Evolutionary conservation across 2,888 invertebrate species (phyloP).

Genomic region (Oscheius sp.): DNA sequence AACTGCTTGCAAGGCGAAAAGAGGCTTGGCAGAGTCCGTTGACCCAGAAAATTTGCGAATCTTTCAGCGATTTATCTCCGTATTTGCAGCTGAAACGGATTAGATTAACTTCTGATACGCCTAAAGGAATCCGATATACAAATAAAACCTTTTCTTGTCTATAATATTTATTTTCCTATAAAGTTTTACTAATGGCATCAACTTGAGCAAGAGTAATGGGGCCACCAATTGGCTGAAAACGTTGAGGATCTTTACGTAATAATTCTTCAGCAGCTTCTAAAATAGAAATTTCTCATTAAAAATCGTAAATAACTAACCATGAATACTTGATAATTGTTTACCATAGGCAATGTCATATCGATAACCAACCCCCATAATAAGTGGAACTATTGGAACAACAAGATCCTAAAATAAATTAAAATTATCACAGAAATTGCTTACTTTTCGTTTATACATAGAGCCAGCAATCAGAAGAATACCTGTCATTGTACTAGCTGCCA

Average conservation of each 20-base stretch:
- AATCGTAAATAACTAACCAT: slow-evolving; percentile 32
- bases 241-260: slow-evolving; percentile 9
- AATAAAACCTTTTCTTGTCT: not conserved
- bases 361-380: slow-evolving; percentile 61
- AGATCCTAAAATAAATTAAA: slow-evolving; percentile 45
- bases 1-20: too few relatives aligned
- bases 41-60: too few relatives aligned
- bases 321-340: slow-evolving; percentile 41
- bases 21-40: too few relatives aligned
- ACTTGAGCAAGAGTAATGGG: slow-evolving; percentile 51
- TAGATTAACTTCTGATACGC: too few relatives aligned
- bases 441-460: slow-evolving; percentile 52
- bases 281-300: not conserved
- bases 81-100: too few relatives aligned
- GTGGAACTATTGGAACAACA: slow-evolving; percentile 61
- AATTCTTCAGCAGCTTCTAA: slow-evolving; percentile 26
- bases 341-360: slow-evolving; percentile 59
- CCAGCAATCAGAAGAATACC: slow-evolving; percentile 48
- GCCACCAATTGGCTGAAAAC: slow-evolving; percentile 36
- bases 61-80: too few relatives aligned
- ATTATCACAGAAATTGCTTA: slow-evolving; percentile 16
- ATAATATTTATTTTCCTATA: slow-evolving; percentile 9
- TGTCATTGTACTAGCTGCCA: slow-evolving; percentile 54
- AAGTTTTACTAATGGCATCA: slow-evolving; percentile 32
- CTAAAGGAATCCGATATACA: not conserved